Conservation (phyloP, 2,888 invertebrate species). For the Melieria omissa region DNA sequence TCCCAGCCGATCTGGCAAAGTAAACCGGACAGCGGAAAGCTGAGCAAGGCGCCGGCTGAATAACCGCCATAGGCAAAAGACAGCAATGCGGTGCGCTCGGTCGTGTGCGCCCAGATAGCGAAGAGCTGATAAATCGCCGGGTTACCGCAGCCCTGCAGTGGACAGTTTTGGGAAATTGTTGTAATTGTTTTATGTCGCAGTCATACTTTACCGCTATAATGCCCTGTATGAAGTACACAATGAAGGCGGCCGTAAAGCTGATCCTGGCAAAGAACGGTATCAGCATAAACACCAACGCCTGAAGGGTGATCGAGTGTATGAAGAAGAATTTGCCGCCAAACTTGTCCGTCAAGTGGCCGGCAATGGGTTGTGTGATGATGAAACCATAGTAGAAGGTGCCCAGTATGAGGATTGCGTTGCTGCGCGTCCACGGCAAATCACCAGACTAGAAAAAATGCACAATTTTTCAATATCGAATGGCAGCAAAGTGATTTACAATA, state of each 20-base stretch:
- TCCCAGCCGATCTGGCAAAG: conserved; percentile 73
- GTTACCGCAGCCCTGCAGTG: conserved; percentile 59
- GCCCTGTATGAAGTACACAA: conserved; percentile 67
- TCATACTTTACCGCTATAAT: conserved; percentile 64
- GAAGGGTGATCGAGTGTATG: conserved; percentile 58
- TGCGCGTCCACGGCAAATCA: conserved; percentile 67
- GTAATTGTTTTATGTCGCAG: neutral
- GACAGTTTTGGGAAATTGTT: neutral
- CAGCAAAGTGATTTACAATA: too few relatives aligned
- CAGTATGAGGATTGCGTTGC: conserved; percentile 68
- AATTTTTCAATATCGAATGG: neutral
- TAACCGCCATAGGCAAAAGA: conserved; percentile 67
- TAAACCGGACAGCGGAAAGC: conserved; percentile 70
- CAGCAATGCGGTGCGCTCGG: conserved; percentile 64
- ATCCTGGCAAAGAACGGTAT: conserved; percentile 67
- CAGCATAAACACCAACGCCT: conserved; percentile 66
- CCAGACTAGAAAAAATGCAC: conserved; percentile 11
- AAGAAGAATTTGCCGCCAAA: conserved; percentile 66
- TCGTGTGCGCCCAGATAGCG: conserved; percentile 65
- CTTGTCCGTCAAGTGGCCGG: conserved; percentile 65
- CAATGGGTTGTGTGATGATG: conserved; percentile 63
- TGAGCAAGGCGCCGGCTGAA: conserved; percentile 67
- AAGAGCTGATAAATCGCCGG: conserved; percentile 64
- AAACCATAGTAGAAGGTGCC: conserved; percentile 71
- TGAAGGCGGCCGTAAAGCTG: conserved; percentile 62